These are phyloP conservation scores for Urocyon cinereoargenteus DNA, from an alignment of 2,797 vertebrate genomes.

Conservation along the genomic window DNA sequence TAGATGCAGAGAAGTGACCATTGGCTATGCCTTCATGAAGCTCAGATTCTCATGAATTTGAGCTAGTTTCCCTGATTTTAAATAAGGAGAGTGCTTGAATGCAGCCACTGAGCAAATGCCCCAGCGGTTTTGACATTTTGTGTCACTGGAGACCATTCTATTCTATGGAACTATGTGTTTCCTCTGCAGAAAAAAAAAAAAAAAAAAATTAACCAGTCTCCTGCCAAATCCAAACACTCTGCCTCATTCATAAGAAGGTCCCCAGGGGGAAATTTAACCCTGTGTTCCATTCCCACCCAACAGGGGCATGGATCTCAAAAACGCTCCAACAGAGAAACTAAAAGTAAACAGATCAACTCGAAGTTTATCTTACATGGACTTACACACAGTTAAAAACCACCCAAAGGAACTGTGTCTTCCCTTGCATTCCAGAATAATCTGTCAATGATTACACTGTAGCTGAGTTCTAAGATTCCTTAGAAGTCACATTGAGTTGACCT, in stretches of 20 bases:
- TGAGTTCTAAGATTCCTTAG: not conserved
- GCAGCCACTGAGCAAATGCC: not conserved
- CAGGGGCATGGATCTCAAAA: not conserved
- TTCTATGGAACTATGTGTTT: not conserved
- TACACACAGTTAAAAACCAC: not conserved
- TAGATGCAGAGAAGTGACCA: not conserved
- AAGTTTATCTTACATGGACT: not conserved
- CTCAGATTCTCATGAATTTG: not conserved
- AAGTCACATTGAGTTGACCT: not conserved
- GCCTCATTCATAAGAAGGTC: too few relatives aligned
- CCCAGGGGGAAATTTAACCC: not conserved
- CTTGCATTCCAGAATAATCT: not conserved
- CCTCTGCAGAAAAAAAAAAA: too few relatives aligned
- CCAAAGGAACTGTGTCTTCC: not conserved
- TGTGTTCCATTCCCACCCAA: accelerated
- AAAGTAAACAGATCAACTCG: not conserved
- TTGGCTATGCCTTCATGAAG: not conserved
- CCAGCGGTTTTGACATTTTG: not conserved
- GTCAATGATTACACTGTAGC: not conserved
- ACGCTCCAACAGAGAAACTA: not conserved
- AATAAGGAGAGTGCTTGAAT: not conserved
- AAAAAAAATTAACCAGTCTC: not conserved
- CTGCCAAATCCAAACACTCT: not conserved
- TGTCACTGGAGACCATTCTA: not conserved
- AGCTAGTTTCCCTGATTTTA: too few relatives aligned